Evolutionary conservation across 2,888 invertebrate species (phyloP).

Genomic region (Cosmia trapezina): DNA sequence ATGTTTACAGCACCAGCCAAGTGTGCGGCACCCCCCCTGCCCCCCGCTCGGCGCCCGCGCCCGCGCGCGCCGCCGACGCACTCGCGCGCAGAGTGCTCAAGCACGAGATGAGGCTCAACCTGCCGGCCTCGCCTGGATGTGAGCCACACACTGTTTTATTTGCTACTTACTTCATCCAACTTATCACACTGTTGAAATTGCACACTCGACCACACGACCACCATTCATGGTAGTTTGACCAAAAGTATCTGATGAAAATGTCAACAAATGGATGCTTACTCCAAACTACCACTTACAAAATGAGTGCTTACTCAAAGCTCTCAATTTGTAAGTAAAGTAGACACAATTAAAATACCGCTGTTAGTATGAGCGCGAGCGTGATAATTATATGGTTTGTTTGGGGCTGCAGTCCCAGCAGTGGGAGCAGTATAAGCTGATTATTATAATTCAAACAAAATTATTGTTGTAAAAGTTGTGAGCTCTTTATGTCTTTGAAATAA

Average conservation of each 20-base stretch:
- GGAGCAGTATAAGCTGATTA: too few species aligned
- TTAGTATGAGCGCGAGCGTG: too few species aligned
- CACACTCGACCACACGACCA: neutral
- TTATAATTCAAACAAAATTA: neutral
- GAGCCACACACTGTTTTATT: neutral
- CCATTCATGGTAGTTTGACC: neutral
- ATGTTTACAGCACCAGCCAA: neutral
- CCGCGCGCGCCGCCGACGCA: conserved; percentile 49
- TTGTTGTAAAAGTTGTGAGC: neutral
- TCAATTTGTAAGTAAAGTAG: too few species aligned
- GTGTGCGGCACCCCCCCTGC: conserved; percentile 58
- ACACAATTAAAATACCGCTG: too few species aligned
- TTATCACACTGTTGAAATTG: neutral
- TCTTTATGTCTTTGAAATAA: neutral
- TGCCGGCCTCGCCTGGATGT: conserved; percentile 66
- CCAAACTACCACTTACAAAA: too few species aligned
- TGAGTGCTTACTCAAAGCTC: too few species aligned
- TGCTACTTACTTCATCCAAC: neutral
- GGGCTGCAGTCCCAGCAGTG: too few species aligned
- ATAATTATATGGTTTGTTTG: too few species aligned
- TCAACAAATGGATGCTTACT: too few species aligned
- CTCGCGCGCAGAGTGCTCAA: conserved; percentile 68
- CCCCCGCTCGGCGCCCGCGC: conserved; percentile 41
- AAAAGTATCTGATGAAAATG: neutral
- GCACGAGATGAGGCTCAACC: conserved; percentile 71